Conservation (phyloP, 2,113 vertebrate genomes). For the Morone saxatilis region DNA sequence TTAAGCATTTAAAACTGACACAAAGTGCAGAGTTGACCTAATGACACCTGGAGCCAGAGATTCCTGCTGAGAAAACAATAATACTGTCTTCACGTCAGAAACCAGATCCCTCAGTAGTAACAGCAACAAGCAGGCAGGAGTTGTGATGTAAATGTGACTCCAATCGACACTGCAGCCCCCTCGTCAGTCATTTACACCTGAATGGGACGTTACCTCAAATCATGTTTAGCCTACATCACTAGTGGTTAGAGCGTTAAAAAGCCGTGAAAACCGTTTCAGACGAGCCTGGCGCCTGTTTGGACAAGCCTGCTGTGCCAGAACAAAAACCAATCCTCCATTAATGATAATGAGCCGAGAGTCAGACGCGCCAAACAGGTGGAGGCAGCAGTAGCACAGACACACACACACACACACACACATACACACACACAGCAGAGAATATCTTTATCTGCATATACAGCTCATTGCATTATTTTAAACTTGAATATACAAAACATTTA, state of each 20-base stretch:
- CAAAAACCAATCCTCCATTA: constrained; percentile 59
- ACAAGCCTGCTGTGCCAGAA: constrained; percentile 80
- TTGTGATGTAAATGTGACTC: constrained; percentile 74
- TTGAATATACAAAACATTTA: not conserved
- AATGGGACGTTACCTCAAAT: constrained; percentile 72
- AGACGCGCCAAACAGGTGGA: constrained; percentile 60
- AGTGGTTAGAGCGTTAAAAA: constrained; percentile 49
- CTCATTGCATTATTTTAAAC: too few relatives aligned
- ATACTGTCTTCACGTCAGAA: constrained; percentile 37
- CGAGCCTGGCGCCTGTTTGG: constrained; percentile 84
- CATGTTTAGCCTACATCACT: constrained; percentile 66
- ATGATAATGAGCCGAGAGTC: constrained; percentile 69
- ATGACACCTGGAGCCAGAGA: constrained; percentile 32
- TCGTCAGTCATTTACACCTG: constrained; percentile 74
- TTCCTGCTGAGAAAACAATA: constrained; percentile 33
- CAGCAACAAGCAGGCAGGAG: constrained; percentile 11
- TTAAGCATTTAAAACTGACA: not conserved
- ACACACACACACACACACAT: too few relatives aligned
- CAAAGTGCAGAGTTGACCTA: not conserved
- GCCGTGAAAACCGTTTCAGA: constrained; percentile 52
- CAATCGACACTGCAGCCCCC: constrained; percentile 55
- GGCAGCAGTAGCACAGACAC: not conserved
- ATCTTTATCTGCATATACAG: not conserved
- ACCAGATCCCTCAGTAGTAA: constrained; percentile 51
- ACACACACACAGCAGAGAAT: too few relatives aligned